These are phyloP conservation scores for Sebastiscus tertius DNA, from an alignment of 2,797 vertebrate species.

Conservation along the genomic window DNA sequence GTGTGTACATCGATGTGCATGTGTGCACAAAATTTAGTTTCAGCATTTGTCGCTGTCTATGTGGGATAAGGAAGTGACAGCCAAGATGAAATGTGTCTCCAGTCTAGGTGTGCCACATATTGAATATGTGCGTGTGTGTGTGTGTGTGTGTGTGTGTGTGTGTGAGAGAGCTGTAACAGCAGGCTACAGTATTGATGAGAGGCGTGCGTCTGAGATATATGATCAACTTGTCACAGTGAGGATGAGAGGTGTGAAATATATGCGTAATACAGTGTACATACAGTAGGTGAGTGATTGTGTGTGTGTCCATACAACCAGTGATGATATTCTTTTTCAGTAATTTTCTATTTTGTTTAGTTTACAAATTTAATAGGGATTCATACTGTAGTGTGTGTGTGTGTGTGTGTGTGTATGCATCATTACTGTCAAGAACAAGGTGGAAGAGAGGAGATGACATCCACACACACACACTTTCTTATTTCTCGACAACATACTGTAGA, in stretches of 20 bases:
- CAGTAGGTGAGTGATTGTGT: not conserved
- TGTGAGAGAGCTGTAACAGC: not conserved
- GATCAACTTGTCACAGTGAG: conserved; percentile 5
- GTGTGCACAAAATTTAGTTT: not conserved
- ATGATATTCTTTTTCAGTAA: not conserved
- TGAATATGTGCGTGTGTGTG: not conserved
- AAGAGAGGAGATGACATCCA: not conserved
- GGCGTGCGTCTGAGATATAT: not conserved
- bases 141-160: not conserved
- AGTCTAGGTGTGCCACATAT: not conserved
- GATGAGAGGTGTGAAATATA: conserved; percentile 13
- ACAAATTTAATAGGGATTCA: not conserved
- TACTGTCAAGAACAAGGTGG: not conserved
- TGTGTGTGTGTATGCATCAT: not conserved
- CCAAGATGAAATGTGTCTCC: conserved; percentile 36
- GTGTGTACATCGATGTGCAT: not conserved
- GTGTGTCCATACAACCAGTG: not conserved
- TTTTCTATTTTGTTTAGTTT: not conserved
- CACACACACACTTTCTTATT: not conserved
- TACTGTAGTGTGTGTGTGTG: not conserved
- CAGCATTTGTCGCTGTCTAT: not conserved
- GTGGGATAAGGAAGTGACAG: conserved; percentile 33
- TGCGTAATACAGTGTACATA: not conserved
- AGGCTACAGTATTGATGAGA: not conserved
- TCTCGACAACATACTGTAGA: not conserved